Conservation (phyloP, 1,140 invertebrate species). For the Spodoptera litura region DNA sequence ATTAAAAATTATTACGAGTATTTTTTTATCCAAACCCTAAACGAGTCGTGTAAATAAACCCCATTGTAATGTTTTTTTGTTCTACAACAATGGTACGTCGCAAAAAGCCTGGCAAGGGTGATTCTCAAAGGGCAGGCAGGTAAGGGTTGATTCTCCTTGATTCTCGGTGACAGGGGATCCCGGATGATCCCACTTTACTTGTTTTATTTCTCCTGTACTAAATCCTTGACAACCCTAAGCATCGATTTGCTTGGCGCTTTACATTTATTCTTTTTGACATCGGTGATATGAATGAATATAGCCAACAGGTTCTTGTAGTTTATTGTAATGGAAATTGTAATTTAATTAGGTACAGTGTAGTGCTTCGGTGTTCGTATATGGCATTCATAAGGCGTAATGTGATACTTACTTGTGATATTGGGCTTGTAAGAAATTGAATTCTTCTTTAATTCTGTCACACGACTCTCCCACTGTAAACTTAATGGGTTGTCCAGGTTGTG, state of each 20-base stretch:
- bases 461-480: constrained; percentile 97
- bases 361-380: too few species aligned
- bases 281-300: background rate
- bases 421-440: constrained; percentile 99
- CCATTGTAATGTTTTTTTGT: constrained; percentile 53
- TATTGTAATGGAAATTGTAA: background rate
- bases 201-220: constrained; percentile 54
- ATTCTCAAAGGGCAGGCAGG: constrained; percentile 66
- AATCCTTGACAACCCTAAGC: constrained; percentile 36
- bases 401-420: constrained; percentile 98
- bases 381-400: too few species aligned
- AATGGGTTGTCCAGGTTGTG: constrained; percentile 94
- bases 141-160: constrained; percentile 71
- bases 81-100: constrained; percentile 67
- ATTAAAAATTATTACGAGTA: background rate
- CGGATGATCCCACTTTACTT: constrained; percentile 70
- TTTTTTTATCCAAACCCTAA: constrained; percentile 21
- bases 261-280: background rate
- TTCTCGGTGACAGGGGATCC: constrained; percentile 68
- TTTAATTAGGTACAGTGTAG: background rate
- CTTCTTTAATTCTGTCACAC: constrained; percentile 98
- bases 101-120: constrained; percentile 64
- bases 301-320: background rate
- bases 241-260: background rate
- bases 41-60: constrained; percentile 40